Conservation (phyloP, 2,888 invertebrate species). For the Drosophila picticornis region DNA sequence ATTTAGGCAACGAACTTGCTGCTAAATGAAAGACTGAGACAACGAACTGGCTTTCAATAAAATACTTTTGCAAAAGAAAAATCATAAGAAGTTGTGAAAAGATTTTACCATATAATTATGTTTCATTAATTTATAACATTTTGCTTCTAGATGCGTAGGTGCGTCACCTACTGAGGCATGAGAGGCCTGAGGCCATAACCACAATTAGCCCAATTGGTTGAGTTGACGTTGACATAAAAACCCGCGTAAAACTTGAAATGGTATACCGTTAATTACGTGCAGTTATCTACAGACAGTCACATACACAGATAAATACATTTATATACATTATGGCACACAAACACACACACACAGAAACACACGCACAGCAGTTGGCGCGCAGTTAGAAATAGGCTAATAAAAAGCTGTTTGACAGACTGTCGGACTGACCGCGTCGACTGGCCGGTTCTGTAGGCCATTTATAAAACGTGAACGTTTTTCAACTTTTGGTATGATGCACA, state of each 20-base stretch:
- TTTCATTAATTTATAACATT: neutral
- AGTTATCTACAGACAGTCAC: conserved; percentile 48
- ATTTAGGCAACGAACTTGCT: neutral
- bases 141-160: conserved; percentile 41
- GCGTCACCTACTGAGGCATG: conserved; percentile 32
- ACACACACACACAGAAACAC: conserved; percentile 17
- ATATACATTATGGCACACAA: conserved; percentile 13
- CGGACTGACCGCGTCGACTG: conserved; percentile 31
- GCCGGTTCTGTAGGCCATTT: conserved; percentile 73
- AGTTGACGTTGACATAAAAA: conserved; percentile 43
- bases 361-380: conserved; percentile 34
- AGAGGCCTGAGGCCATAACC: conserved; percentile 18
- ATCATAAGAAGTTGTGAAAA: neutral
- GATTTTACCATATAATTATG: neutral
- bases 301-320: conserved; percentile 13
- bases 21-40: neutral
- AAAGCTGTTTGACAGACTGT: conserved; percentile 63
- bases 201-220: conserved; percentile 55
- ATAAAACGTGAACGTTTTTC: conserved; percentile 46
- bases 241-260: conserved; percentile 57
- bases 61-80: neutral
- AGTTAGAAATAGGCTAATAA: conserved; percentile 73
- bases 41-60: conserved; percentile 1
- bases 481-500: conserved; percentile 45
- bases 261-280: conserved; percentile 78